phyloP scores from a whole-genome alignment of 1,140 invertebrate species.

The Pteromalus puparum region DNA sequence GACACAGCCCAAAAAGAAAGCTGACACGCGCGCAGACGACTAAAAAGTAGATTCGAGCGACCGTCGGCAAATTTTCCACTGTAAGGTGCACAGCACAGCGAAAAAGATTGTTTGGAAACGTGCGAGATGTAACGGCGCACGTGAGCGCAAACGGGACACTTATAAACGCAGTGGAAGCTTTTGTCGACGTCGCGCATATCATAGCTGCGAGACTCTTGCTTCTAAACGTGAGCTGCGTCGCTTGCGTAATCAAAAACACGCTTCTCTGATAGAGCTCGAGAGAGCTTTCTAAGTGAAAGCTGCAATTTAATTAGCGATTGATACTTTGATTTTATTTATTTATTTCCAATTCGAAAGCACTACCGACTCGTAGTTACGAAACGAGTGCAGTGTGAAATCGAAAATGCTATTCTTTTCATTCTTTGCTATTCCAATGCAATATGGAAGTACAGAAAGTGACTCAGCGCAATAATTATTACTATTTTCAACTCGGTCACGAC shows the following conservation, averaged over 20 bases:
- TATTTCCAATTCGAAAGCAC: background rate
- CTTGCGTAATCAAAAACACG: background rate
- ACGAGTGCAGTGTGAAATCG: background rate
- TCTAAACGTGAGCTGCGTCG: slow-evolving; percentile 6
- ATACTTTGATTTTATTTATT: background rate
- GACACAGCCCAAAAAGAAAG: background rate
- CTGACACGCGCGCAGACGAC: too few relatives aligned
- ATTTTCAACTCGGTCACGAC: too few relatives aligned
- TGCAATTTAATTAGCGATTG: background rate
- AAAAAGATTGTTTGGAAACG: slow-evolving; percentile 42
- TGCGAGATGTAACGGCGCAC: slow-evolving; percentile 35
- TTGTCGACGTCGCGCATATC: background rate
- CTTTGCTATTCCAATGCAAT: too few relatives aligned
- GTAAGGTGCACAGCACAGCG: background rate
- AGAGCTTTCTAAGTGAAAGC: slow-evolving; percentile 31
- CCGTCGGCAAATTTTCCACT: background rate
- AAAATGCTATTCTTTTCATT: too few relatives aligned
- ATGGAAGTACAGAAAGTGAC: too few relatives aligned
- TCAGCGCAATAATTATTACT: too few relatives aligned
- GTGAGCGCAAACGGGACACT: slow-evolving; percentile 30
- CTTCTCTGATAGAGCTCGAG: background rate
- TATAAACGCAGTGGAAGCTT: background rate
- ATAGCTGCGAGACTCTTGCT: background rate
- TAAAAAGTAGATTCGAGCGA: too few relatives aligned
- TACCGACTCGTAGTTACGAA: background rate